Evolutionary conservation across 1,140 invertebrate genomes (phyloP).

Genomic region (Drosophila malerkotliana): DNA sequence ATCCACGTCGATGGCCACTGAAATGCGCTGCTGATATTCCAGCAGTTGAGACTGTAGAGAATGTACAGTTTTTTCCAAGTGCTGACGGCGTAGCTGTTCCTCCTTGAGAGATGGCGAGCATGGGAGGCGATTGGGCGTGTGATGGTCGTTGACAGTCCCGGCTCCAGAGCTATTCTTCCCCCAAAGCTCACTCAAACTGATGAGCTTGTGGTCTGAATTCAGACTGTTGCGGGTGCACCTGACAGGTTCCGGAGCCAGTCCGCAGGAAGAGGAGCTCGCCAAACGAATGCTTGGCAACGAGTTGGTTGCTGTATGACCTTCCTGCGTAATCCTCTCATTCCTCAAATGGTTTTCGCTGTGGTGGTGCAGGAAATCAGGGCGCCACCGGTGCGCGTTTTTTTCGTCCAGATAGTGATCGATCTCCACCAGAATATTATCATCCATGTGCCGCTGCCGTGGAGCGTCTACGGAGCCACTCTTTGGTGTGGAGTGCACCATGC

Average conservation of each 20-base stretch:
- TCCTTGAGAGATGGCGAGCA: slow-evolving; percentile 86
- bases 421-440: slow-evolving; percentile 68
- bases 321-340: slow-evolving; percentile 22
- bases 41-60: slow-evolving; percentile 89
- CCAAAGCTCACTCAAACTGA: slow-evolving; percentile 86
- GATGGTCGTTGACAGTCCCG: slow-evolving; percentile 50
- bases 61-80: slow-evolving; percentile 91
- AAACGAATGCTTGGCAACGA: slow-evolving; percentile 66
- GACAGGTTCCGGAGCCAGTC: background rate
- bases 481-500: slow-evolving; percentile 74
- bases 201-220: slow-evolving; percentile 45
- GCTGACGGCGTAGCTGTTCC: slow-evolving; percentile 89
- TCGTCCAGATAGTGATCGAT: slow-evolving; percentile 74
- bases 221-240: slow-evolving; percentile 9
- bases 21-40: slow-evolving; percentile 91
- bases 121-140: slow-evolving; percentile 4
- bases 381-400: slow-evolving; percentile 32
- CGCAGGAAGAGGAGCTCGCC: slow-evolving; percentile 33
- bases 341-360: slow-evolving; percentile 63
- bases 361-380: slow-evolving; percentile 37
- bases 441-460: slow-evolving; percentile 1
- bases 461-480: slow-evolving; percentile 55
- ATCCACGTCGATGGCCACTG: slow-evolving; percentile 91
- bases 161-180: slow-evolving; percentile 82
- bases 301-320: slow-evolving; percentile 31